Evolutionary conservation across 2,797 vertebrate genomes (phyloP), one percentile per base, ranked within the genome.

Genomic region (Salmo trutta): DNA sequence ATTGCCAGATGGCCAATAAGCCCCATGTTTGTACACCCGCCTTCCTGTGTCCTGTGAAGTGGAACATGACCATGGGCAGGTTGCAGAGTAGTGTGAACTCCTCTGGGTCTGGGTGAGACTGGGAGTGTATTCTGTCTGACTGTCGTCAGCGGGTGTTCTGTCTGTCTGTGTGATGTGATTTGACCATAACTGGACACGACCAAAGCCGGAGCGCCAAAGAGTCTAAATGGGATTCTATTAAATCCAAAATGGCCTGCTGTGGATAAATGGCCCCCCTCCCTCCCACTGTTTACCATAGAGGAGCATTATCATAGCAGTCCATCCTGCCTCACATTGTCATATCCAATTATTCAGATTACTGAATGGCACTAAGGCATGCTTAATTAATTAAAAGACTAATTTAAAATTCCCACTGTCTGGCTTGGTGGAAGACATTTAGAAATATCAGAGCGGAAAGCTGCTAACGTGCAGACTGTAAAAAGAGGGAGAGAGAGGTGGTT

Each of bases 351-450:
- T 90, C 86, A 82, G 87, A 87, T 89, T 68, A 85, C 80, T 72
- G 77, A 90, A 87, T 87, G 79, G 78, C 79, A 77, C 82, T 85
- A 79, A 73, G 69, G 77, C 82, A 78, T 75, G 86, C 83, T 81
- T 85, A 76, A 83, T 91, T 91, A 89, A 93, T 93, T 89, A 84
- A 87, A 86, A 84, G 36, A 71, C 80, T 83, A 10, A 85, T 91
- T 90, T 82, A 83, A 79, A 90, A 86, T 80, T 87, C 71, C 73
- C 72, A 75, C 81, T 79, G 79, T 80, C 77, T 86, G 33, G 17
- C 47, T 77, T 81, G 86, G 79, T 81, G 83, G 80, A 83, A 87
- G 82, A 88, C 69, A 64, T 84, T 83, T 52, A 29, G 64, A 81
- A 81, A 84, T 85, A 86, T 82, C 80, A 81, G 74, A 77, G 79